Base-by-base conservation (phyloP, 1,140 invertebrate genomes). In the Orius insidiosus region DNA sequence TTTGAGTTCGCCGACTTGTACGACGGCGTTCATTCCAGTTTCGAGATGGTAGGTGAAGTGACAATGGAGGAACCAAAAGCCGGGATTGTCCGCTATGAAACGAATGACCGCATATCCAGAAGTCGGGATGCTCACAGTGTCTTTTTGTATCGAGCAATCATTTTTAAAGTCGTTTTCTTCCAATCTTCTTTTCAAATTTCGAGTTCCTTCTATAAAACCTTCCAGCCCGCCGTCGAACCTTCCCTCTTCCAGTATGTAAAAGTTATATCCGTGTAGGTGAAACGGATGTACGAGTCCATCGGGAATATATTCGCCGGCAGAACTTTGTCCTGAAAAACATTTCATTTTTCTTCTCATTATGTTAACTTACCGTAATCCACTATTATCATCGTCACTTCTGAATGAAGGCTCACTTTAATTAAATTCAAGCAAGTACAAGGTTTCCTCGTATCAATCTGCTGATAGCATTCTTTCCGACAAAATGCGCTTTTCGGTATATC, bases 121-220 rank as follows among this genome's bases (percentile, higher is more conserved):
- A 59, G 90, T 82, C 0, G 87, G 86, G 0, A 93, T 75, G 0
- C 81, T 86, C 0, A 92, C 78, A 0, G 85, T 87, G 54, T 94
- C 87, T 64, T 92, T 93, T 1, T 80, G 61, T 0, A 82, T 78
- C 3, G 85, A 74, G 41, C 70, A 68, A n/a, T 72, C 0, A 86
- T 63, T 56, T 84, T 85, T 47, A 19, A 90, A 68, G 9, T 46
- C 31, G 5, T 19, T 18, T 6, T 15, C 18, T 1, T 45, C 44
- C 45, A 46, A 19, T 30, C 19, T 18, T 8, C 11, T 18, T 10
- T 9, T 19, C 9, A 46, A 30, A n/a, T 10, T 38, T 18, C 16
- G 33, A 1, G 24, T 18, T 7, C 34, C 35, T 24, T 24, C 19
- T n/a, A 2, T 11, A 5, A 8, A 6, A n/a, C 9, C 37, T 30